Conservation (phyloP, 2,113 vertebrate genomes). For the Porphyrio hochstetteri region DNA sequence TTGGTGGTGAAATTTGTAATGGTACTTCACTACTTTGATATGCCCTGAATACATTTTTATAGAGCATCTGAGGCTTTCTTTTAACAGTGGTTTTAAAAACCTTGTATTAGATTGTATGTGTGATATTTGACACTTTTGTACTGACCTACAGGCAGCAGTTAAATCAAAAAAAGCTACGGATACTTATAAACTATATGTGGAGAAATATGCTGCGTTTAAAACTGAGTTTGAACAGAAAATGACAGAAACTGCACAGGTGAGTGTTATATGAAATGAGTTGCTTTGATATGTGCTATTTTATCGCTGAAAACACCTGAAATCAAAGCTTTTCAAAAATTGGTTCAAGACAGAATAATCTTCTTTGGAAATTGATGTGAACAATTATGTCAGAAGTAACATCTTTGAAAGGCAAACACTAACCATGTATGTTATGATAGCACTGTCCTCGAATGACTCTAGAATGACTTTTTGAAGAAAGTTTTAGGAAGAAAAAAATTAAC, state of each 20-base stretch:
- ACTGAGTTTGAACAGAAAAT: slow-evolving; percentile 97
- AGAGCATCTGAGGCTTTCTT: not conserved
- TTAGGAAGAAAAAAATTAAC: not conserved
- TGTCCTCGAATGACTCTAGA: not conserved
- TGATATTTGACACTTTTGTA: not conserved
- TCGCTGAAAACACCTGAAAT: not conserved
- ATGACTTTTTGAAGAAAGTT: not conserved
- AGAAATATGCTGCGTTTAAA: slow-evolving; percentile 93
- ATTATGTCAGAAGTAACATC: not conserved
- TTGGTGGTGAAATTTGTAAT: not conserved
- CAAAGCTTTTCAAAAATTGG: not conserved
- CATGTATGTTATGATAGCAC: fast-evolving
- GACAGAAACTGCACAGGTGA: slow-evolving; percentile 94
- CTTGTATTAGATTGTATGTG: not conserved
- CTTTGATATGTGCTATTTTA: not conserved
- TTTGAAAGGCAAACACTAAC: not conserved
- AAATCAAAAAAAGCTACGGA: slow-evolving; percentile 98
- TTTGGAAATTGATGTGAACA: not conserved
- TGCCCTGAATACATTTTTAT: not conserved
- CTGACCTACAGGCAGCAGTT: slow-evolving; percentile 83
- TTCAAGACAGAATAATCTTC: not conserved
- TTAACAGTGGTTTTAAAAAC: not conserved
- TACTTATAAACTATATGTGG: slow-evolving; percentile 90
- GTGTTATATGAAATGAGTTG: slow-evolving; percentile 4
- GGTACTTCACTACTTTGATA: not conserved